phyloP scores from a whole-genome alignment of 2,797 vertebrate genomes.

The Dipus sagitta region DNA sequence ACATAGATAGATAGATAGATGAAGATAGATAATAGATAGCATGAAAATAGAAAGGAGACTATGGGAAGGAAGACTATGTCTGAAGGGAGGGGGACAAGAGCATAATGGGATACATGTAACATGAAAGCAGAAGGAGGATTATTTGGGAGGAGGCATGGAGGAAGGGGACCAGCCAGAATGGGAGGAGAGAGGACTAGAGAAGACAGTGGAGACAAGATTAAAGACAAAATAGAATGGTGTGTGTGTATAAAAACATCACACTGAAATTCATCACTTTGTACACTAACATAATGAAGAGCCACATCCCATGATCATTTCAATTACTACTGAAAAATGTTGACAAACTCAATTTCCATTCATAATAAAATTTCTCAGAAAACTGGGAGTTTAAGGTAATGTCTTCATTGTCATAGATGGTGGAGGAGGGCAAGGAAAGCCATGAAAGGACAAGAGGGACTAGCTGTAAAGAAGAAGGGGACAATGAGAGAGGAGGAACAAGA shows the following conservation, averaged over 20 bases:
- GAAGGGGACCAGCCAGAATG: neutral
- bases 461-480: no score
- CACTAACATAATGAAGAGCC: neutral
- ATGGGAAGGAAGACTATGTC: neutral
- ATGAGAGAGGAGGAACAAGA: no score
- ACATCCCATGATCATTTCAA: neutral
- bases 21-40: no score
- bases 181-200: neutral
- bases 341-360: neutral
- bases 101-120: neutral
- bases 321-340: neutral
- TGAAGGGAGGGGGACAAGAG: neutral
- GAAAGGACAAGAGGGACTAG: no score
- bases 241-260: neutral
- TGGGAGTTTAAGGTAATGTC: neutral
- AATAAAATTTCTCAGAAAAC: slow-evolving; percentile 36
- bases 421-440: no score
- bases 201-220: neutral
- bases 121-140: neutral
- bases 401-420: neutral
- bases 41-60: neutral
- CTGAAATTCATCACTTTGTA: neutral
- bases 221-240: neutral
- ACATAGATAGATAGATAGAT: no score
- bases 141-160: neutral